Conservation (phyloP, 1,140 invertebrate species). For the Scaptomyza montana region DNA sequence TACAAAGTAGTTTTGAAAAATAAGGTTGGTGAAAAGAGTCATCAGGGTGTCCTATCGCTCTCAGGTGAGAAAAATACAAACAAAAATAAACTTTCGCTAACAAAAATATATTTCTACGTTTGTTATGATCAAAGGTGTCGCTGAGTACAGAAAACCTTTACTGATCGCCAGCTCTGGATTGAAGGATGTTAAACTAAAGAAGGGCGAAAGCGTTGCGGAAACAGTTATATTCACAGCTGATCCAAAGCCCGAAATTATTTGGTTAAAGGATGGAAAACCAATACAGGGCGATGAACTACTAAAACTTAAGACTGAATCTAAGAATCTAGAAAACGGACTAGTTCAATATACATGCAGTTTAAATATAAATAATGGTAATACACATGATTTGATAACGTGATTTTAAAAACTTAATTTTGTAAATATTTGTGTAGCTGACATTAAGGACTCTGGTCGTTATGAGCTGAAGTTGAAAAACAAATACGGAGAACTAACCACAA, state of each 20-base stretch:
- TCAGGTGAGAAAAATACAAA: constrained; percentile 85
- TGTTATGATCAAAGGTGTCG: constrained; percentile 85
- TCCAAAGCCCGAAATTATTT: constrained; percentile 87
- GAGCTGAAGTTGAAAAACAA: constrained; percentile 91
- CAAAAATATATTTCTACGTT: not conserved
- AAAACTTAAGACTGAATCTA: constrained; percentile 85
- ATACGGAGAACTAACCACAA: constrained; percentile 88
- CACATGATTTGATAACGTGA: not conserved
- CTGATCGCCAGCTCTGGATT: constrained; percentile 87
- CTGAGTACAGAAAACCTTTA: constrained; percentile 90
- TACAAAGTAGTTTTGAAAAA: constrained; percentile 92
- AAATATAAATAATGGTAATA: constrained; percentile 86
- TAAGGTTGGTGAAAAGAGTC: constrained; percentile 89
- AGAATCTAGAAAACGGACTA: constrained; percentile 89
- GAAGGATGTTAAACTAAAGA: constrained; percentile 85
- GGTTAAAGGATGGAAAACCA: constrained; percentile 85
- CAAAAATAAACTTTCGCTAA: not conserved
- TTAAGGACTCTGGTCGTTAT: constrained; percentile 92
- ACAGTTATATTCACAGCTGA: constrained; percentile 91
- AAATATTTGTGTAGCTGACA: constrained; percentile 84
- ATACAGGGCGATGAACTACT: constrained; percentile 82
- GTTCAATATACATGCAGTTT: constrained; percentile 90
- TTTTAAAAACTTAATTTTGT: no score
- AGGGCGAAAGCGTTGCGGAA: constrained; percentile 90
- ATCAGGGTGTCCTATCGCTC: constrained; percentile 89